Base-by-base conservation (phyloP, 2,797 vertebrate genomes). In the Staurois parvus region DNA sequence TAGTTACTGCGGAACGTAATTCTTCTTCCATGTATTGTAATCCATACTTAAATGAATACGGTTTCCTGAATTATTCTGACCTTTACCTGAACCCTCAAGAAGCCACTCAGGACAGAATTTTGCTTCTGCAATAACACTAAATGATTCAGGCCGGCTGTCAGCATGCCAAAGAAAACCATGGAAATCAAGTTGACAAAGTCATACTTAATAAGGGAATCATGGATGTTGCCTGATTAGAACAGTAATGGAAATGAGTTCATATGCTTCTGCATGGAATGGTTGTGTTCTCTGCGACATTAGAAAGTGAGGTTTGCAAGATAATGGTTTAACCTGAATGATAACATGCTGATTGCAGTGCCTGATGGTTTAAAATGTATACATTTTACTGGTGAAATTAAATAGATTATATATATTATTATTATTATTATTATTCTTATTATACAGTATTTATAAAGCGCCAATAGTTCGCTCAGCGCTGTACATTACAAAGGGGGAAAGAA, bases 151-250 rank as follows among this genome's bases (percentile, higher is more conserved):
- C 76, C 76, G n/a, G 59, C 79, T 83, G 83, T 45, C 75, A 69
- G 66, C 82, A 78, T 52, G 59, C 59, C 32, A 87, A 64, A 7
- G 1, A 72, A 82, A 29, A 80, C 72, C 86, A 70, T 87, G 30
- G 78, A 28, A 85, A 87, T 82, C 34, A 52, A 88, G n/a, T 34
- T 76, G 84, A 79, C 29, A 75, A 79, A 88, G 29, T 21, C 40
- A 88, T 74, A 19, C 40, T 79, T 76, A 85, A 67, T 72, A 64
- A 52, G 79, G 28, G 2, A 29, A 86, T 0, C 45, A 40, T 42
- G 15, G 42, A 45, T 15, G 77, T 9, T 85, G 80, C 26, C 2
- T 88, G 77, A 2, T 81, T 74, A 81, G 3, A 21, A 76, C 86
- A 48, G 9, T 76, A 89, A 40, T 87, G 78, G 88, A 87, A 56